phyloP scores from a whole-genome alignment of 2,888 invertebrate species.

The Ochropleura leucogaster region DNA sequence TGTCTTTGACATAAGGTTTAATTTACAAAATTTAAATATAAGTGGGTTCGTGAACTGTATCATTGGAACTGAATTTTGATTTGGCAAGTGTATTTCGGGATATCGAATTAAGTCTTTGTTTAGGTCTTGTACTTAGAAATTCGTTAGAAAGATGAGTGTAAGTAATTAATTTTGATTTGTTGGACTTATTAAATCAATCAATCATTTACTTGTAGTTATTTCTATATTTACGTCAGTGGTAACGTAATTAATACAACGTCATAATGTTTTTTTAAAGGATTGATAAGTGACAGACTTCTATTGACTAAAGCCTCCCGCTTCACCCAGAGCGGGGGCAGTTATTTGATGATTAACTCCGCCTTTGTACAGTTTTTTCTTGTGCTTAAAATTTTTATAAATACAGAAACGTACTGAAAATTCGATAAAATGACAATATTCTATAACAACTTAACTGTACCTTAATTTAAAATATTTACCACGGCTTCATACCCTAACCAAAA shows the following conservation, averaged over 20 bases:
- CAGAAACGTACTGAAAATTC: no score
- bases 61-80: neutral
- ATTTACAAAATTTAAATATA: neutral
- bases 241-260: neutral
- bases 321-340: no score
- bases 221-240: neutral
- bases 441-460: no score
- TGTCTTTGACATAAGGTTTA: neutral
- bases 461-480: neutral
- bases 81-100: slow-evolving; percentile 30
- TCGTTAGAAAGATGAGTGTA: slow-evolving; percentile 27
- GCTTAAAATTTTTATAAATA: no score
- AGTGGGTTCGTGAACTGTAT: slow-evolving; percentile 4
- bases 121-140: slow-evolving; percentile 16
- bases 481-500: neutral
- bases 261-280: no score
- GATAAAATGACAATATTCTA: neutral
- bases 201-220: neutral
- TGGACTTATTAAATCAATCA: neutral
- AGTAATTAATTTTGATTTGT: slow-evolving; percentile 1
- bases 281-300: no score
- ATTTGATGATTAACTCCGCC: no score
- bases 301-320: no score
- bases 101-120: slow-evolving; percentile 44
- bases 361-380: no score